A percentile compares a stretch with the other conserved stretches of the same genome.
Conservation (phyloP, 2,888 invertebrate genomes). For the Esperia sulphurella region DNA sequence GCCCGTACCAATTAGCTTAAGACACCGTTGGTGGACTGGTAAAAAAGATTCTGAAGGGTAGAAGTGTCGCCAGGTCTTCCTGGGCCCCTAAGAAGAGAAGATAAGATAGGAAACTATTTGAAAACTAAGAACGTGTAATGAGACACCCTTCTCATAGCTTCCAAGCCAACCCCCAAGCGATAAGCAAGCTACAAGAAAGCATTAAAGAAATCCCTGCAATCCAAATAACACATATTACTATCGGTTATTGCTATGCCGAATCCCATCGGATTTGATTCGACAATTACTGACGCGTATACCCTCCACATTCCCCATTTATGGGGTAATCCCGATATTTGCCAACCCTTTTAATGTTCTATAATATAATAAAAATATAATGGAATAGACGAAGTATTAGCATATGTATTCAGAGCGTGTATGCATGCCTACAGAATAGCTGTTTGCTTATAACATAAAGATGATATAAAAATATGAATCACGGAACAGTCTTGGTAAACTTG, state of each 20-base stretch:
- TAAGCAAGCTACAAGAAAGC: background rate
- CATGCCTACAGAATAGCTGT: background rate
- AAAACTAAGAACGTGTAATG: too few relatives aligned
- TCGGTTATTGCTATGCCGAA: slow-evolving; percentile 13
- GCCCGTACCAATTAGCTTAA: too few relatives aligned
- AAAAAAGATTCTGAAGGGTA: too few relatives aligned
- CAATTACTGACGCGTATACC: slow-evolving; percentile 25
- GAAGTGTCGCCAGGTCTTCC: too few relatives aligned
- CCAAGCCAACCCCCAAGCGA: too few relatives aligned
- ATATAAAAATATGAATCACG: too few relatives aligned
- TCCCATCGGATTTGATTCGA: slow-evolving; percentile 18
- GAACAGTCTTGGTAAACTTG: too few relatives aligned
- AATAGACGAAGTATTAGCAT: background rate
- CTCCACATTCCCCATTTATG: slow-evolving; percentile 20
- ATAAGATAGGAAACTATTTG: too few relatives aligned
- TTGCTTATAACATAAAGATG: background rate
- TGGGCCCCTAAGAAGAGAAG: too few relatives aligned
- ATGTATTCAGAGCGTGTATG: background rate
- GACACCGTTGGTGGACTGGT: too few relatives aligned
- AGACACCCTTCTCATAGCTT: too few relatives aligned
- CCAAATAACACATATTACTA: slow-evolving; percentile 1
- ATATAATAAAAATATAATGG: slow-evolving; percentile 21
- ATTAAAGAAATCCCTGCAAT: background rate
- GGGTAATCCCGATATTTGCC: slow-evolving; percentile 23
- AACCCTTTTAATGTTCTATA: slow-evolving; percentile 22